Base-by-base conservation (phyloP, 2,113 vertebrate genomes). In the Tringa solitaria region DNA sequence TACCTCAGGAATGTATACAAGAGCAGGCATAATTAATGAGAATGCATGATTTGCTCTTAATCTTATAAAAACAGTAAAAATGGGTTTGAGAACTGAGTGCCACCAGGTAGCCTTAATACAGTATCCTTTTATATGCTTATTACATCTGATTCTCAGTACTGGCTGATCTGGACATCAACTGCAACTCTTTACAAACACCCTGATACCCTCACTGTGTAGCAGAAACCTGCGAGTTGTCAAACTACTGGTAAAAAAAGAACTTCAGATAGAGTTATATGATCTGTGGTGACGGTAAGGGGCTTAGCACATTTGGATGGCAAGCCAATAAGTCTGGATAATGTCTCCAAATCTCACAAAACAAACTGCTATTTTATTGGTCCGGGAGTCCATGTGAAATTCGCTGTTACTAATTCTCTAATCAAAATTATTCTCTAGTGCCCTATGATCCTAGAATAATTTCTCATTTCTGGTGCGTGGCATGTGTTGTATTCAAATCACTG, bases 321-420 rank as follows among this genome's bases (percentile, higher is more conserved):
- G 17, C 73, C 0, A 0, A 35, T 30, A 87, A 74, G 77, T 12
- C 50, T 57, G 20, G 14, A 32, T 27, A 48, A 84, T 1, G 2
- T 45, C 32, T 78, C 64, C 45, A 78, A 64, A 60, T 60, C 51
- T 41, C 32, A 65, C 20, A 61, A 61, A 87, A 59, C 4, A 15
- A 53, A 33, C 9, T 17, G 21, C 21, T 81, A 2, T 61, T 89
- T 63, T n/a, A 37, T 54, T 0, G 0, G 4, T 12, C 12, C 19
- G 48, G 22, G 9, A 88, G 12, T n/a, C 27, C 37, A 54, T 7
- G 39, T 24, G 48, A 50, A 75, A 4, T 57, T 57, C 74, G 14
- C 27, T 51, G 14, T 51, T 54, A 35, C 10, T 43, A 39, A 48
- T 28, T 21, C 15, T 59, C 32, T 37, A 69, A 69, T 30, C 63